Evolutionary conservation across 1,140 invertebrate species (phyloP).

Genomic region (Diorhabda elongata): DNA sequence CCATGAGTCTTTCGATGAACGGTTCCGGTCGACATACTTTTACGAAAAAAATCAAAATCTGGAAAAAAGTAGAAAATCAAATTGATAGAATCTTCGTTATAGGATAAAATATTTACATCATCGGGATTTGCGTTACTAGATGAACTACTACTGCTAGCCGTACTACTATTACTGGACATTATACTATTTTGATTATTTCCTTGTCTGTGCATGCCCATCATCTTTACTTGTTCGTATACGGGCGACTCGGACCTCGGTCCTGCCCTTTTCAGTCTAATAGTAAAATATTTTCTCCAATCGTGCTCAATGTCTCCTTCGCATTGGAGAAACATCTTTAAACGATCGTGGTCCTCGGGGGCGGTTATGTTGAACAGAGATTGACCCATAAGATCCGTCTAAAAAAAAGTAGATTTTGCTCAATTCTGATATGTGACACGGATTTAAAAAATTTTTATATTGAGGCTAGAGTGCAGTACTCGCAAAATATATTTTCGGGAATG

Average conservation of each 20-base stretch:
- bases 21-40: conserved; percentile 56
- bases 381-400: conserved; percentile 78
- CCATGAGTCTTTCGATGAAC: conserved; percentile 63
- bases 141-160: neutral
- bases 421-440: no score
- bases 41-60: conserved; percentile 45
- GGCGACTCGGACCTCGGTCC: conserved; percentile 60
- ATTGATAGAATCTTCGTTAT: neutral
- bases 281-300: conserved; percentile 50
- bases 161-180: conserved; percentile 7
- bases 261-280: conserved; percentile 57
- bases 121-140: neutral
- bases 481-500: no score
- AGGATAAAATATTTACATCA: neutral
- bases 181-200: neutral
- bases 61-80: conserved; percentile 49
- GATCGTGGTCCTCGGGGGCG: conserved; percentile 70
- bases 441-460: no score
- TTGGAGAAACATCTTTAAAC: conserved; percentile 64
- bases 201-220: conserved; percentile 46
- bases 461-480: no score
- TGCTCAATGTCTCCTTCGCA: conserved; percentile 46
- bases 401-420: conserved; percentile 19
- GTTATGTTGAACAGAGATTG: conserved; percentile 75
- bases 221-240: conserved; percentile 62